These are phyloP conservation scores for Palythoa grandis DNA, from an alignment of 92 coral and sea anemone species.

Conservation along the genomic window DNA sequence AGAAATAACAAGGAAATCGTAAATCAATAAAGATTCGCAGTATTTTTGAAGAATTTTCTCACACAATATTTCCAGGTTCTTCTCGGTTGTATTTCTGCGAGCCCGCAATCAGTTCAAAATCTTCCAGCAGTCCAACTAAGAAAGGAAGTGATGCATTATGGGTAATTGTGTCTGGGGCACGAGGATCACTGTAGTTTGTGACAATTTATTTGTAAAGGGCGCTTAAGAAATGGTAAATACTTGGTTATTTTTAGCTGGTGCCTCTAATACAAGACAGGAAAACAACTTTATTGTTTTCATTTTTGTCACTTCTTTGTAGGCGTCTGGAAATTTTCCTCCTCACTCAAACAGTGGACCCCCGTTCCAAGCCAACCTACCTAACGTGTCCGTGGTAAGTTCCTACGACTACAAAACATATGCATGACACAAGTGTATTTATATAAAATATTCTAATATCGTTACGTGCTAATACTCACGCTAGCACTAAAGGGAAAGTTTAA, in stretches of 20 bases:
- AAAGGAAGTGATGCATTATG: constrained; percentile 47
- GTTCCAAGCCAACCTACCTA: constrained; percentile 50
- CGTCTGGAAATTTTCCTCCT: constrained; percentile 84
- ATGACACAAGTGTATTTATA: too few relatives aligned
- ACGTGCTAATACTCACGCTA: too few relatives aligned
- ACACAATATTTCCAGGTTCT: background rate
- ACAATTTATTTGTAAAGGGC: background rate
- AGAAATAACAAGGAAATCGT: background rate
- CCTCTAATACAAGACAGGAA: background rate
- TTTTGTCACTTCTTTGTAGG: constrained; percentile 48
- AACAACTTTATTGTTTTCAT: background rate
- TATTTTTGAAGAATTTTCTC: background rate
- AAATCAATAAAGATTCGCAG: background rate
- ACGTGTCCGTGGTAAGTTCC: constrained; percentile 53
- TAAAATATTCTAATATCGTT: too few relatives aligned
- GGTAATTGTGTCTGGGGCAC: constrained; percentile 50
- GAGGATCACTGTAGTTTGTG: constrained; percentile 21
- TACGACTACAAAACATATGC: too few relatives aligned
- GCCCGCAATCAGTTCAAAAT: constrained; percentile 22
- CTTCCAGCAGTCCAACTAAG: background rate
- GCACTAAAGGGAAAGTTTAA: too few relatives aligned
- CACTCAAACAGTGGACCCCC: constrained; percentile 59
- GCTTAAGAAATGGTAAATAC: constrained; percentile 44
- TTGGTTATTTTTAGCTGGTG: background rate
- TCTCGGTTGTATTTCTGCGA: background rate